Base-by-base conservation (phyloP, 2,797 vertebrate species). In the Coregonus ussuriensis region DNA sequence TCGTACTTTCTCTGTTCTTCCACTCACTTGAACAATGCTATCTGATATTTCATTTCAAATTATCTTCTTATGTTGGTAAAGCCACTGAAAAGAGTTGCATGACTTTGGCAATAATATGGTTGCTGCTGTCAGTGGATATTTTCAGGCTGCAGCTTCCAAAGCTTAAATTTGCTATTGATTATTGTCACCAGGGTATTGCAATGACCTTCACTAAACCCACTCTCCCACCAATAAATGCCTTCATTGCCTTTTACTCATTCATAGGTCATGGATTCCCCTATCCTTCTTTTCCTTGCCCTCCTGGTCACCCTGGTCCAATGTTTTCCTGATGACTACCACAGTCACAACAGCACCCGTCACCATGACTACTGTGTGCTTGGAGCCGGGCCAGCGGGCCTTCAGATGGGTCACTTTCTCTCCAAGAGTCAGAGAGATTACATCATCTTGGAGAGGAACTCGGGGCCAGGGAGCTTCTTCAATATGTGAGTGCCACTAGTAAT, bases 321-420 rank as follows among this genome's bases (percentile, higher is more conserved):
- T 77, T 85, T 83, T 0, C 59, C 76, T 72, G 84, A 77, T 3
- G 35, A 81, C 16, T 67, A 66, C 47, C 71, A 69, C 69, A 31
- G 79, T 75, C 56, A 71, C 54, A 78, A 79, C 74, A 86, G 15
- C 77, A 90, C 87, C 77, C 71, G 15, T 65, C 92, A 74, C 79
- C 90, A 94, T 75, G 96, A 97, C 78, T 99, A 99, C 93, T 99
- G 98, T 14, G 81, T 99, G 52, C 91, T 99, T 0, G 98, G 98
- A 51, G 98, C 97, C 0, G 98, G 98, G 13, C 98, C 98, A 0
- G 93, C 96, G 0, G 98, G 98, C 13, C 86, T 99, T 74, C 98
- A 99, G 91, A 96, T 94, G 75, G 98, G 96, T 16, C 93, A 96
- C 73, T 97, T 98, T 83, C 95, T 99, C 18, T 94, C 96, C 77